Percentiles rank a stretch among this genome's conserved stretches.
These are phyloP conservation scores for Acanthisitta chloris DNA, from an alignment of 2,113 vertebrate species.

Conservation along the genomic window DNA sequence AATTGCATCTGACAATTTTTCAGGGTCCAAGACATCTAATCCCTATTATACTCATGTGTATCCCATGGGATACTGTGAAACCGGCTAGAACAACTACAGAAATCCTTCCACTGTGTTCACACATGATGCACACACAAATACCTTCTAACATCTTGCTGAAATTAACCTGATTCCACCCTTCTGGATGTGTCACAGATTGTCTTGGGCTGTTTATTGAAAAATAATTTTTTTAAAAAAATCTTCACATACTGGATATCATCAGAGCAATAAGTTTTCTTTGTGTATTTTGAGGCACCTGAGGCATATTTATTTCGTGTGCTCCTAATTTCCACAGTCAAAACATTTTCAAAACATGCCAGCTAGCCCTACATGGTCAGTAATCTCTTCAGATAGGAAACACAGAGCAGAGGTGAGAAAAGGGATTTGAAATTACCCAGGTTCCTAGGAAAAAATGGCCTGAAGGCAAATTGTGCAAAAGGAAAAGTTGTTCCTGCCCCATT, in stretches of 20 bases:
- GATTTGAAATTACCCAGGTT: background rate
- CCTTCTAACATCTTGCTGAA: background rate
- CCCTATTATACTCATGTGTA: background rate
- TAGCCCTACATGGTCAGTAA: background rate
- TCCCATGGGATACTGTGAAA: background rate
- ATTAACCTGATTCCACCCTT: background rate
- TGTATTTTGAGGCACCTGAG: background rate
- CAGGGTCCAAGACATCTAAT: background rate
- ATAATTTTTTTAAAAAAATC: background rate
- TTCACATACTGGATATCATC: background rate
- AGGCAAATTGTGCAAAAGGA: background rate
- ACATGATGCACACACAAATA: accelerated
- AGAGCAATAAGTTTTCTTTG: background rate
- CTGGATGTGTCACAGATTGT: background rate
- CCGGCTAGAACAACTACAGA: background rate
- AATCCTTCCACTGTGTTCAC: background rate
- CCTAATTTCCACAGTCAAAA: background rate
- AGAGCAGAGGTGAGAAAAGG: background rate
- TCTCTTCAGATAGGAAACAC: background rate
- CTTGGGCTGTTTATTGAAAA: background rate
- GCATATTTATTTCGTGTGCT: background rate
- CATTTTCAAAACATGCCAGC: background rate
- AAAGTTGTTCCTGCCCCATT: background rate
- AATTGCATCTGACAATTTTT: background rate
- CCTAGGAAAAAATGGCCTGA: background rate